phyloP scores from a whole-genome alignment of 1,140 invertebrate species.

The Platorchestia sp. region DNA sequence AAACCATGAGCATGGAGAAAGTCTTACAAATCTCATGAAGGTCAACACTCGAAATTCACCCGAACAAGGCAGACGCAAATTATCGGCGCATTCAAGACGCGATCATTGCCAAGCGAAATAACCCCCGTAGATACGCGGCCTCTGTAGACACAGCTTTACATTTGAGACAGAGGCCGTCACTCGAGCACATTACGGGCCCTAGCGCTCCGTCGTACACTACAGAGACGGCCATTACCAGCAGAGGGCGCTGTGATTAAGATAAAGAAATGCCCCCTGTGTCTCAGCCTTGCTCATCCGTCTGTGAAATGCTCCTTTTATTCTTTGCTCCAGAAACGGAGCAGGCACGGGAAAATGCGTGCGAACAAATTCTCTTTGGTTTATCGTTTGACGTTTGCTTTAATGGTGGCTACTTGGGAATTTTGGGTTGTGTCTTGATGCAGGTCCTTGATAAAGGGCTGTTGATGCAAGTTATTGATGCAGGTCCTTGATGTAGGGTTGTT shows the following conservation, averaged over 20 bases:
- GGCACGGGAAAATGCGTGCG: neutral
- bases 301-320: neutral
- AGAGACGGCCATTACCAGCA: neutral
- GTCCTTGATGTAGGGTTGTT: too few relatives aligned
- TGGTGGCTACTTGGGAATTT: neutral
- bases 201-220: neutral
- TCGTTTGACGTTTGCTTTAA: neutral
- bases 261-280: neutral
- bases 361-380: neutral
- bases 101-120: too few relatives aligned
- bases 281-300: neutral
- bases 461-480: too few relatives aligned
- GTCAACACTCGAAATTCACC: neutral
- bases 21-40: too few relatives aligned
- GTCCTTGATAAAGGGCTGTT: neutral
- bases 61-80: neutral
- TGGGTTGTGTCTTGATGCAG: neutral
- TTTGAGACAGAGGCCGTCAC: neutral
- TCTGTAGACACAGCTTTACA: neutral
- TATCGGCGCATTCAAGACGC: too few relatives aligned
- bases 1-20: too few relatives aligned
- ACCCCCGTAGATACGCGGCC: too few relatives aligned
- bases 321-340: neutral
- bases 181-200: neutral
- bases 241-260: slow-evolving; percentile 3